phyloP scores from a whole-genome alignment of 2,797 vertebrate genomes.

The Notolabrus celidotus region DNA sequence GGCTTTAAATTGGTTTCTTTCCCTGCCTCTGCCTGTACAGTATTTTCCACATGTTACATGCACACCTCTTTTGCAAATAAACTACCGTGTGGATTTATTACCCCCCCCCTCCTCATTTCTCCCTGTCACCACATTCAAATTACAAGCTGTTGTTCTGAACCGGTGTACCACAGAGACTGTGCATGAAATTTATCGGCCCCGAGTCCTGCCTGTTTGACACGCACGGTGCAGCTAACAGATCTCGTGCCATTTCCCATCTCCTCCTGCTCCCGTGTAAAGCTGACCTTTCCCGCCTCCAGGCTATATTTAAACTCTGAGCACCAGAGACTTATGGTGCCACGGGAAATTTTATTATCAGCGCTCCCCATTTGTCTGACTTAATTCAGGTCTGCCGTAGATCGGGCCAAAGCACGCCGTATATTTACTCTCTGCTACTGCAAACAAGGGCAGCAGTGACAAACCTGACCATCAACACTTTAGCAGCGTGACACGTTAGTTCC shows the following conservation, averaged over 20 bases:
- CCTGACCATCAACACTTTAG: constrained; percentile 44
- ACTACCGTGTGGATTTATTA: constrained; percentile 32
- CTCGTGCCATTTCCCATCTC: constrained; percentile 71
- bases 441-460: constrained; percentile 67
- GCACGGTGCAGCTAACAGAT: constrained; percentile 71
- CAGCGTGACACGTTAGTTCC: constrained; percentile 44
- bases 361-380: constrained; percentile 78
- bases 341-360: constrained; percentile 78
- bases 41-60: constrained; percentile 20
- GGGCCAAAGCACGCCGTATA: constrained; percentile 52
- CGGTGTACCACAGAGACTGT: constrained; percentile 51
- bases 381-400: constrained; percentile 67
- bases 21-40: background rate
- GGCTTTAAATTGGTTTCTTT: constrained; percentile 1
- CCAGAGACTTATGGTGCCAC: constrained; percentile 70
- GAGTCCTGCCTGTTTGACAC: constrained; percentile 69
- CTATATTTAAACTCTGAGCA: constrained; percentile 81
- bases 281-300: constrained; percentile 79
- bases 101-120: constrained; percentile 25
- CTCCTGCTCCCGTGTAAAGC: constrained; percentile 59
- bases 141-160: constrained; percentile 58
- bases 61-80: constrained; percentile 24
- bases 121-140: constrained; percentile 40
- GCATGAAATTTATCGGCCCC: constrained; percentile 68
- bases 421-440: constrained; percentile 65